Conservation (phyloP, 2,888 invertebrate species). For the Leuctra nigra region DNA sequence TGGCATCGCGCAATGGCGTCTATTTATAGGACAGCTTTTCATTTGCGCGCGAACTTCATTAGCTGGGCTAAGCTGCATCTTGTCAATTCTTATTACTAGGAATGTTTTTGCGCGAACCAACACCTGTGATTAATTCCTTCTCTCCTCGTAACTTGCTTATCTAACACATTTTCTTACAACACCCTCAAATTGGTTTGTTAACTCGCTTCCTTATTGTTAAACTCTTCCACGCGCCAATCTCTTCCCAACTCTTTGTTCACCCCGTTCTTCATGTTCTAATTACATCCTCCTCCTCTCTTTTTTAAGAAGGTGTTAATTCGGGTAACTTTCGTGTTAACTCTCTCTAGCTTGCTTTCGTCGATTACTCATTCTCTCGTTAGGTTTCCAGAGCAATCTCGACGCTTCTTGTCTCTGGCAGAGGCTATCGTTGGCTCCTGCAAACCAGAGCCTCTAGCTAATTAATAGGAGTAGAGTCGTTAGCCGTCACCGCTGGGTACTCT, state of each 20-base stretch:
- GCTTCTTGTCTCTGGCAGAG: constrained; percentile 1
- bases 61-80: neutral
- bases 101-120: neutral
- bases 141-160: constrained; percentile 3
- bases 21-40: no score
- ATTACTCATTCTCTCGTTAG: neutral
- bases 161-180: neutral
- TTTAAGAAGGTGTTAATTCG: constrained; percentile 9
- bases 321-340: constrained; percentile 1
- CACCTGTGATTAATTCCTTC: neutral
- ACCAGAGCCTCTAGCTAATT: constrained; percentile 1
- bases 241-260: neutral
- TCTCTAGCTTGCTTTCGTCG: neutral
- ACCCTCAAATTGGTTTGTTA: neutral
- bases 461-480: neutral
- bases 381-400: neutral
- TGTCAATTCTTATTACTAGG: neutral
- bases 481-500: neutral
- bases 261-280: neutral
- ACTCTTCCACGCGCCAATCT: neutral
- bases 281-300: neutral
- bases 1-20: no score
- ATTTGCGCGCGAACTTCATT: neutral
- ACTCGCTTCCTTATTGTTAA: neutral
- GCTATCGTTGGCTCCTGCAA: neutral